phyloP scores from a whole-genome alignment of 2,113 vertebrate species.

The Xenotilapia caudafasciata region DNA sequence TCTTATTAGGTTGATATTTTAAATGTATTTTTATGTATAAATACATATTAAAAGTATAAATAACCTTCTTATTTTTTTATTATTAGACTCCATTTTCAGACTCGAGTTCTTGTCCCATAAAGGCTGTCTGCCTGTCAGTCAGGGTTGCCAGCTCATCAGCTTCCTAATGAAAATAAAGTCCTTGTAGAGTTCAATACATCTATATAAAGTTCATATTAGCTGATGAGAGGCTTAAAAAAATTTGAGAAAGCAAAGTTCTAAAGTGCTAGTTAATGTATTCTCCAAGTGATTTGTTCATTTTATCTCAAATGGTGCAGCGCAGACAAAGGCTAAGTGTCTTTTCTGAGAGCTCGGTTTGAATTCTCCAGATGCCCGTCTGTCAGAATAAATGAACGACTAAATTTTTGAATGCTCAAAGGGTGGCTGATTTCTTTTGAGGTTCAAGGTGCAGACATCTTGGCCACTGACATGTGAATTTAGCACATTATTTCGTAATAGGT shows the following conservation, averaged over 20 bases:
- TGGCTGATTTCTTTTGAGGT: not conserved
- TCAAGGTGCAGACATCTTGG: not conserved
- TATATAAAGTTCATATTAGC: not conserved
- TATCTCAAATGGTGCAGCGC: not conserved
- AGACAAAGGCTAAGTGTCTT: not conserved
- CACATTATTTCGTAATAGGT: not conserved
- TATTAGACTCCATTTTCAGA: not conserved
- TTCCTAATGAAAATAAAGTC: slow-evolving; percentile 4
- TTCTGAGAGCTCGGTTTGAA: slow-evolving; percentile 16
- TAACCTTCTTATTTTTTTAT: not conserved
- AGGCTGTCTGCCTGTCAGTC: not conserved
- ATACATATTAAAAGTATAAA: not conserved
- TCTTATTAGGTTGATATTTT: slow-evolving; percentile 10
- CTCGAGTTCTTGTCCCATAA: not conserved
- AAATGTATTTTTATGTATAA: not conserved
- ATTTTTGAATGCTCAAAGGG: not conserved
- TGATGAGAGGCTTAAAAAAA: slow-evolving; percentile 18
- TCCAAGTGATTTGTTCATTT: slow-evolving; percentile 20
- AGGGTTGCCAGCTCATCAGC: slow-evolving; percentile 16
- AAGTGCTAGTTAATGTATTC: slow-evolving; percentile 21
- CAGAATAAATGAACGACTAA: slow-evolving; percentile 19
- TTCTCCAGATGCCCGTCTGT: slow-evolving; percentile 24
- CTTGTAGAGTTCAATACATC: slow-evolving; percentile 4
- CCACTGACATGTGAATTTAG: not conserved
- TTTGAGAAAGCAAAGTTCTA: slow-evolving; percentile 9